phyloP scores from a whole-genome alignment of 2,113 vertebrate species.

The Calyptomena viridis region DNA sequence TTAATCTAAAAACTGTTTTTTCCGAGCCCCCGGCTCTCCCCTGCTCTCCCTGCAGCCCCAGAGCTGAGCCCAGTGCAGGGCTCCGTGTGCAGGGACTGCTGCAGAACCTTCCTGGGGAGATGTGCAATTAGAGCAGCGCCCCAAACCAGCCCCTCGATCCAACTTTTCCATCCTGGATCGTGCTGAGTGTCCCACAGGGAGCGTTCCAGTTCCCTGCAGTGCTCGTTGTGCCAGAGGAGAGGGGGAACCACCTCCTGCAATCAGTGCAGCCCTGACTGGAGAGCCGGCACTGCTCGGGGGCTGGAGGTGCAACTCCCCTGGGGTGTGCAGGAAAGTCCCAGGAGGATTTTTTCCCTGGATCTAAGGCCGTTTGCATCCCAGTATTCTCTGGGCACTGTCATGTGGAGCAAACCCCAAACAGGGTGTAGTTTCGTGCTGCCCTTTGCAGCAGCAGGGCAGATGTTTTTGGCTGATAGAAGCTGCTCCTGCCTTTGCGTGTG shows the following conservation, averaged over 20 bases:
- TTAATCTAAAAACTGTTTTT: slow-evolving; percentile 26
- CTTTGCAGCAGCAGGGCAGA: not conserved
- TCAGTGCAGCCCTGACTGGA: rapidly evolving
- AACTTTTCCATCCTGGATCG: rapidly evolving
- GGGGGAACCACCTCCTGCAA: not conserved
- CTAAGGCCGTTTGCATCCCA: not conserved
- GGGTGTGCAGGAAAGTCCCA: not conserved
- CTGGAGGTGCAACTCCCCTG: not conserved
- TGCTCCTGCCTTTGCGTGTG: not conserved
- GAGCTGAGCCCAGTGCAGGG: not conserved
- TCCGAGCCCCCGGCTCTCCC: not conserved
- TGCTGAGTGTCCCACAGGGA: not conserved
- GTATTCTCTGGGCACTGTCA: not conserved
- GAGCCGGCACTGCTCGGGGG: not conserved
- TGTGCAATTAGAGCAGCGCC: not conserved
- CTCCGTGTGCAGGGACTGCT: rapidly evolving
- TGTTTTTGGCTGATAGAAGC: not conserved
- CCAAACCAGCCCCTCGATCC: not conserved
- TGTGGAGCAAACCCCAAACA: not conserved
- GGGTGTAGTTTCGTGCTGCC: not conserved
- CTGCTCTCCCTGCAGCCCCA: not conserved
- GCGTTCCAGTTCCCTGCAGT: not conserved
- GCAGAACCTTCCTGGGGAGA: not conserved
- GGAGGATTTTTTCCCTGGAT: not conserved
- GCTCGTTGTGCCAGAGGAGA: rapidly evolving